Percentiles rank a stretch among this genome's conserved stretches.
Conservation (phyloP, 2,797 vertebrate genomes). For the Chiroxiphia lanceolata region DNA sequence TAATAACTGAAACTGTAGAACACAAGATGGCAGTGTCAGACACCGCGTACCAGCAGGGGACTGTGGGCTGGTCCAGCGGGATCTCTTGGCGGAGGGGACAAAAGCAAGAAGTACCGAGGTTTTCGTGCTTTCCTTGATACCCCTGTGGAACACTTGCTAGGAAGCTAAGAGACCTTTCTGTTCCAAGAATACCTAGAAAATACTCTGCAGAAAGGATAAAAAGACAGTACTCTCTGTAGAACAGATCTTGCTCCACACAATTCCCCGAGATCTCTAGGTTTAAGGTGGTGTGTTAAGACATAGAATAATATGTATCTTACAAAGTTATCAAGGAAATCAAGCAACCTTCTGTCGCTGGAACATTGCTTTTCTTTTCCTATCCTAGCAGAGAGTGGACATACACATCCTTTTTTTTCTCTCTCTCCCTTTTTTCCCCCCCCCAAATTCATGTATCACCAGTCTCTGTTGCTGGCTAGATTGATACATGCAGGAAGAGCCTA, state of each 20-base stretch:
- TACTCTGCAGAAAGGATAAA: neutral
- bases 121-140: neutral
- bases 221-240: neutral
- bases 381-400: neutral
- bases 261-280: neutral
- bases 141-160: neutral
- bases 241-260: neutral
- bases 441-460: accelerated
- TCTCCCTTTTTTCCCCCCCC: accelerated
- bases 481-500: neutral
- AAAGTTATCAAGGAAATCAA: neutral
- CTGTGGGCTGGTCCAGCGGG: neutral
- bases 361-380: neutral
- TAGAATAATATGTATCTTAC: neutral
- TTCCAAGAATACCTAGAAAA: neutral
- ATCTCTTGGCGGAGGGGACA: neutral
- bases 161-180: neutral
- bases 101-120: neutral
- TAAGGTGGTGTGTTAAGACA: neutral
- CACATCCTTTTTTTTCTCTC: accelerated
- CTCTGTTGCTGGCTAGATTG: neutral
- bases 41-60: neutral
- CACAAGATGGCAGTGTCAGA: constrained; percentile 54
- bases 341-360: accelerated
- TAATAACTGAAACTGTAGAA: neutral